phyloP scores from a whole-genome alignment of 2,797 vertebrate genomes.

The Labroides dimidiatus region DNA sequence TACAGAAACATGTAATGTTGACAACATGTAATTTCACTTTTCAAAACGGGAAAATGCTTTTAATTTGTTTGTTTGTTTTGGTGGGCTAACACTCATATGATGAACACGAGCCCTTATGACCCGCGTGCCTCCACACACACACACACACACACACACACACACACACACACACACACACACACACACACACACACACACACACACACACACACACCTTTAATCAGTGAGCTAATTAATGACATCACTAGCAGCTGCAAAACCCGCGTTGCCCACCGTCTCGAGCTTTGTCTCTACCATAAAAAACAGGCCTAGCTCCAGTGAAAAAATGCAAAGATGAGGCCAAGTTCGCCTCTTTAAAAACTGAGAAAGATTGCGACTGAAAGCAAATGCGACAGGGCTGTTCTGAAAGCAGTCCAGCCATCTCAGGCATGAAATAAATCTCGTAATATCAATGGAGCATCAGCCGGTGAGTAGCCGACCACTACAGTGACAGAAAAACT shows the following conservation, averaged over 20 bases:
- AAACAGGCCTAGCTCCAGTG: slow-evolving; percentile 15
- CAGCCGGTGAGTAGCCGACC: slow-evolving; percentile 53
- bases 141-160: slow-evolving; percentile 65
- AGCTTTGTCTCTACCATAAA: slow-evolving; percentile 1
- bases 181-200: slow-evolving; percentile 65
- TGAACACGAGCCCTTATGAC: no score
- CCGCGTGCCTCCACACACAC: slow-evolving; percentile 14
- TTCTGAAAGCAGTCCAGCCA: slow-evolving; percentile 55
- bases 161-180: slow-evolving; percentile 65
- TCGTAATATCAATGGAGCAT: slow-evolving; percentile 63
- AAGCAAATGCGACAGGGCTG: slow-evolving; percentile 69
- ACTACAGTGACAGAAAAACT: slow-evolving; percentile 38
- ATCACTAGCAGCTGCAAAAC: slow-evolving; percentile 14
- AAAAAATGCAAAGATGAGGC: slow-evolving; percentile 37
- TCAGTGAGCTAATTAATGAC: slow-evolving; percentile 62
- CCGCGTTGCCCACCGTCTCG: background rate
- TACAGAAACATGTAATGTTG: no score
- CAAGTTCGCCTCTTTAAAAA: slow-evolving; percentile 46
- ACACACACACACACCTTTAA: slow-evolving; percentile 51
- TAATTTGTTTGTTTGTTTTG: no score
- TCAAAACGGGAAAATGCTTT: no score
- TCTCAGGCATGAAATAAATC: slow-evolving; percentile 74
- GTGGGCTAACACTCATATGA: no score
- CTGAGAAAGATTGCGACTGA: slow-evolving; percentile 55
- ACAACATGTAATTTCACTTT: no score